A percentile compares a stretch with the other conserved stretches of the same genome.
Evolutionary conservation across 2,797 vertebrate genomes (phyloP).

Genomic region (Argya squamiceps): DNA sequence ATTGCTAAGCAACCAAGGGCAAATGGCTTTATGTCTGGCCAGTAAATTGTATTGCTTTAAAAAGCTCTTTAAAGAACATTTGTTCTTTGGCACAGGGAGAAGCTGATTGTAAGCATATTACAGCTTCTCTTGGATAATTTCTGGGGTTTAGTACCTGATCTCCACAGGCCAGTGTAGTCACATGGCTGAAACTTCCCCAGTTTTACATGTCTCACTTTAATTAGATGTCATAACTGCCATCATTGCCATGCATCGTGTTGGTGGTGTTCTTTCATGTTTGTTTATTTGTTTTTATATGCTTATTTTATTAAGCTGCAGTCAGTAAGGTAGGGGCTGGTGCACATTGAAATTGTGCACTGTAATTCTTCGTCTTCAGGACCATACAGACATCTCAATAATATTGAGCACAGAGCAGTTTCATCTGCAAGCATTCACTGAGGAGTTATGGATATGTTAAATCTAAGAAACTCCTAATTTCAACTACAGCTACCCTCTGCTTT

Average conservation of each 20-base stretch:
- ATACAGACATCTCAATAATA: not conserved
- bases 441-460: not conserved
- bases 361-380: not conserved
- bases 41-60: not conserved
- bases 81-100: conserved; percentile 16
- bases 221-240: conserved; percentile 69
- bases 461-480: not conserved
- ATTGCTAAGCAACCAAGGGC: conserved; percentile 86
- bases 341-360: not conserved
- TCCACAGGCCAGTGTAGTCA: not conserved
- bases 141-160: not conserved
- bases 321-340: not conserved
- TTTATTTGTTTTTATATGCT: not conserved
- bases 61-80: conserved; percentile 40
- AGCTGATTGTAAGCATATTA: conserved; percentile 37
- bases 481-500: not conserved
- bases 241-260: not conserved
- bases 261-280: not conserved
- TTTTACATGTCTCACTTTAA: conserved; percentile 59
- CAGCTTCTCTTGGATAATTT: not conserved
- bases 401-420: not conserved
- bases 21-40: conserved; percentile 60
- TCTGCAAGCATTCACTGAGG: not conserved
- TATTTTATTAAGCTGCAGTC: not conserved
- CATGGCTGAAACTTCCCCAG: conserved; percentile 32